Evolutionary conservation across 2,113 vertebrate species (phyloP), one percentile per base, ranked within the genome.

Genomic region (Cebidichthys violaceus): DNA sequence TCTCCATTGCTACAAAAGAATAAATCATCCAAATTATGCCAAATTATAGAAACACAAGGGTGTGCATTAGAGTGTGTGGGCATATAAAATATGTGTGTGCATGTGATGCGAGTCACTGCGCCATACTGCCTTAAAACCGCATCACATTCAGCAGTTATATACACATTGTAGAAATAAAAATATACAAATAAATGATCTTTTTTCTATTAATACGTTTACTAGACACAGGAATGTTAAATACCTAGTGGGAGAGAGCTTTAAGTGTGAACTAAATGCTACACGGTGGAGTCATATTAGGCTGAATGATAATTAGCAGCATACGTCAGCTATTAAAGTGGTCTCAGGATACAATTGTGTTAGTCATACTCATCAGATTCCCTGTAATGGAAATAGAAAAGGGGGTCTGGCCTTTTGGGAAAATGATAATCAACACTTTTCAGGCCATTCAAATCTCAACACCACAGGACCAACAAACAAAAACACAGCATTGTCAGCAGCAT

Each of bases 1-100:
- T 85, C 90, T 93, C 93, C 93, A 86, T 92, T 82, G 83, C 90
- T 94, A 94, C 82, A 94, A 95, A 95, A 92, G 92, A 94, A 95
- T 92, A 94, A 85, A 96, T 95, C 80, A 88, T 78, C 72, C 86
- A 90, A 70, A 90, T 94, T 94, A 95, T 89, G 85, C 39, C 81
- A 89, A 73, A 80, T 93, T 90, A 91, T 73, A 91, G 71, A 81
- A 83, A 84, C 74, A 87, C 37, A 74, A 68, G n/a, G 43, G 50
- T 55, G 73, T 79, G 64, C 72, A 55, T 80, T 17, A 47, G 54
- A 61, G 68, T 77, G 64, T 77, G 15, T 47, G n/a, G 20, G 14
- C 22, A 47, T 47, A 1, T 22, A 9, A 20, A 52, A 24, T 6
- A 6, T 45, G 43, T 67, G 65, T 35, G 27, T 55, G 33, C 52